Percentiles rank a stretch among this genome's conserved stretches.
These are phyloP conservation scores for Sciurus niger DNA, from an alignment of 2,113 vertebrate species.

Conservation along the genomic window DNA sequence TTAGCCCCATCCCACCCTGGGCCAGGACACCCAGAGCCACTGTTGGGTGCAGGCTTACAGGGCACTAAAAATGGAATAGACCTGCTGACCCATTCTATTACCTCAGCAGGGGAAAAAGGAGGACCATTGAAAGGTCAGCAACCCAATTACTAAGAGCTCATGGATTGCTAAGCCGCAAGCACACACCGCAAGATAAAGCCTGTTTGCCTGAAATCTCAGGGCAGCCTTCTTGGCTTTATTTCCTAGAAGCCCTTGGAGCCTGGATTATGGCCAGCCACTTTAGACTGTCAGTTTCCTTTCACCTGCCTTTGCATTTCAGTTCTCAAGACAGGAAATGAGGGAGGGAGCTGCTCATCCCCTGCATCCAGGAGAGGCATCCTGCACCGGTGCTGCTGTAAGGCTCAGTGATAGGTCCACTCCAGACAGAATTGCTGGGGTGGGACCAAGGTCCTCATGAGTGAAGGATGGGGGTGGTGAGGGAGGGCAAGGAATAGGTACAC, in stretches of 20 bases:
- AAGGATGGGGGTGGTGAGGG: background rate
- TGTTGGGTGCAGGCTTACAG: conserved; percentile 75
- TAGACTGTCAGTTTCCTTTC: conserved; percentile 73
- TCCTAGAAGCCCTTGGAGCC: conserved; percentile 73
- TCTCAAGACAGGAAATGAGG: background rate
- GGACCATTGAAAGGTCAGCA: conserved; percentile 75
- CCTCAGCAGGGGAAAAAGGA: conserved; percentile 65
- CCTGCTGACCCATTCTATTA: conserved; percentile 82
- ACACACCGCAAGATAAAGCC: conserved; percentile 78
- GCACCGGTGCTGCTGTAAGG: background rate
- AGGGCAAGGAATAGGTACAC: background rate
- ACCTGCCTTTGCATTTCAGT: conserved; percentile 71
- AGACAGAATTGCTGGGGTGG: background rate
- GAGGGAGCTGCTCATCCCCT: background rate
- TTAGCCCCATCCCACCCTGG: conserved; percentile 14
- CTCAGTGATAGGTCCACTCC: background rate
- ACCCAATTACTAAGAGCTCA: conserved; percentile 85
- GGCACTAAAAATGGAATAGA: conserved; percentile 80
- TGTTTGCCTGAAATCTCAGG: conserved; percentile 78
- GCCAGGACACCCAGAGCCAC: conserved; percentile 70
- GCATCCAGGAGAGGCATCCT: background rate
- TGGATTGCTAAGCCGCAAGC: conserved; percentile 81
- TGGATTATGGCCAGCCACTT: conserved; percentile 76
- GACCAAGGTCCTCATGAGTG: background rate
- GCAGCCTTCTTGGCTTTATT: conserved; percentile 50